Evolutionary conservation across 2,888 invertebrate genomes (phyloP).

Genomic region (Parascotia fuliginaria): DNA sequence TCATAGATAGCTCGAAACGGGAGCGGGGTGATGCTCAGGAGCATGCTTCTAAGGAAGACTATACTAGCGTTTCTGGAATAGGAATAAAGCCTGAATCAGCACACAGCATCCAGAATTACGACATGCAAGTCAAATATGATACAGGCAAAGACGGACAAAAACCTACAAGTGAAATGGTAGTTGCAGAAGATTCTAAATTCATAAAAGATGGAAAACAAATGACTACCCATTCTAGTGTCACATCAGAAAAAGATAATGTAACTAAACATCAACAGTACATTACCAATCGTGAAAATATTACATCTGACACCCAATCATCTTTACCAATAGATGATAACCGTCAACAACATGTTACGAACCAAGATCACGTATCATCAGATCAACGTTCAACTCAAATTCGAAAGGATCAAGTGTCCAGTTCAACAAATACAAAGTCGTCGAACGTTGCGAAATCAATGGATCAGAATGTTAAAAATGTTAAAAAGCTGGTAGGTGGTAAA

Average conservation of each 20-base stretch:
- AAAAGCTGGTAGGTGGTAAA: slow-evolving; percentile 36
- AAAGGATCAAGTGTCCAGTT: slow-evolving; percentile 57
- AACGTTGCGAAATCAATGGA: slow-evolving; percentile 22
- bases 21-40: slow-evolving; percentile 85
- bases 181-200: slow-evolving; percentile 73
- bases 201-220: slow-evolving; percentile 76
- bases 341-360: slow-evolving; percentile 58
- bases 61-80: slow-evolving; percentile 84
- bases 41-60: slow-evolving; percentile 79
- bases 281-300: slow-evolving; percentile 60
- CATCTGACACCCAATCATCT: slow-evolving; percentile 37
- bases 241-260: slow-evolving; percentile 71
- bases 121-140: slow-evolving; percentile 85
- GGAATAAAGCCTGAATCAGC: slow-evolving; percentile 85
- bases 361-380: slow-evolving; percentile 40
- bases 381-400: slow-evolving; percentile 21
- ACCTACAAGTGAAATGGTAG: slow-evolving; percentile 69
- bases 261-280: slow-evolving; percentile 67
- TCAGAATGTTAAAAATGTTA: not conserved
- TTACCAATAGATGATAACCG: slow-evolving; percentile 30
- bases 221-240: slow-evolving; percentile 68
- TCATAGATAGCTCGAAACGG: slow-evolving; percentile 85
- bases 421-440: slow-evolving; percentile 18
- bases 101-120: slow-evolving; percentile 81
- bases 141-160: slow-evolving; percentile 82